Conservation (phyloP, 1,140 invertebrate genomes). For the Macrobrachium rosenbergii region DNA sequence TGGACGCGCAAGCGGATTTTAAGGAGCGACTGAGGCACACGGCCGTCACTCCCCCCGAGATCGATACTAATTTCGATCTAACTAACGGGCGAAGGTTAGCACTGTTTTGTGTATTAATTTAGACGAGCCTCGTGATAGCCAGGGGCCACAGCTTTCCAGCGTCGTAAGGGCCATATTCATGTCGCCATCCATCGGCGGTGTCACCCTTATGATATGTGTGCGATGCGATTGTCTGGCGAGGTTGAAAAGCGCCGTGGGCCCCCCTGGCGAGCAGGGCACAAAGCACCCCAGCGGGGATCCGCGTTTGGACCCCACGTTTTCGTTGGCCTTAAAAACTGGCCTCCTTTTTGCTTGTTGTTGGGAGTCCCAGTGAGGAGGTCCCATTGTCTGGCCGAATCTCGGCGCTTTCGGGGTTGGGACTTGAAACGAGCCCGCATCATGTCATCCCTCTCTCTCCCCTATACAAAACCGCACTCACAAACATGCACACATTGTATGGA, state of each 20-base stretch:
- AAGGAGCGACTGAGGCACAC: background rate
- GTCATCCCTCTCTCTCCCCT: background rate
- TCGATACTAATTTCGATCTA: constrained; percentile 16
- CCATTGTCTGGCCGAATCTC: background rate
- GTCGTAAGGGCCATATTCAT: too few species aligned
- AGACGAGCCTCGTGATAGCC: background rate
- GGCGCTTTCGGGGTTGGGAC: too few species aligned
- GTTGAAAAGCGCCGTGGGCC: background rate
- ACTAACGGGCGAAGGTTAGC: constrained; percentile 10
- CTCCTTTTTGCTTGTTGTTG: constrained; percentile 1
- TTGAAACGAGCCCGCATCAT: too few species aligned
- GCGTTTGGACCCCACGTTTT: constrained; percentile 16
- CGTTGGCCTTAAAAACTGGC: constrained; percentile 10
- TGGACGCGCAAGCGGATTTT: background rate
- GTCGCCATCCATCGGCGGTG: too few species aligned
- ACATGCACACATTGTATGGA: too few species aligned
- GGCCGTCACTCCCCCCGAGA: constrained; percentile 7
- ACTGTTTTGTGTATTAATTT: background rate
- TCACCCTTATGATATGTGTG: too few species aligned
- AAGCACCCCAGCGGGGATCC: constrained; percentile 6
- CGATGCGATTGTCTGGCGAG: too few species aligned
- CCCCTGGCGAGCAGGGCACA: background rate
- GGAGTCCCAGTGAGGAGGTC: background rate
- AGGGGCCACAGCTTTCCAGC: too few species aligned
- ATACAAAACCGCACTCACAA: too few species aligned